Conservation (phyloP, 2,888 invertebrate genomes). For the Synanthedon tipuliformis region DNA sequence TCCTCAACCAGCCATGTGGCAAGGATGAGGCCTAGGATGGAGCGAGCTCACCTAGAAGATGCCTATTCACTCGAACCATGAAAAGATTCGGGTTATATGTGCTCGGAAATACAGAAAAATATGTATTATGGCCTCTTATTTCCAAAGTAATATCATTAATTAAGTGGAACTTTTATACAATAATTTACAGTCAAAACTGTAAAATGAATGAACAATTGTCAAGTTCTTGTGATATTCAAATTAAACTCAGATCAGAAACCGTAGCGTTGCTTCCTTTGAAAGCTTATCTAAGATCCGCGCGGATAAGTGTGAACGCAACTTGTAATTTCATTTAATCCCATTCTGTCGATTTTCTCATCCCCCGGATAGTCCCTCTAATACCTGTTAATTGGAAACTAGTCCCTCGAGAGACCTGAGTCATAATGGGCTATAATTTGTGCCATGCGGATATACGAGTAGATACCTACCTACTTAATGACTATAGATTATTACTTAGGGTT, state of each 20-base stretch:
- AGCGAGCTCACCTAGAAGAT: too few relatives aligned
- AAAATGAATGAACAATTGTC: too few relatives aligned
- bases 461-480: background rate
- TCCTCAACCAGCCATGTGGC: too few relatives aligned
- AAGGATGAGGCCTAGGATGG: too few relatives aligned
- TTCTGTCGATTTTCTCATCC: slow-evolving; percentile 30
- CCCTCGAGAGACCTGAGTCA: slow-evolving; percentile 10
- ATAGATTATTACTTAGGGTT: background rate
- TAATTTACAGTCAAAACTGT: too few relatives aligned
- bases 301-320: slow-evolving; percentile 25
- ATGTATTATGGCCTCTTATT: background rate
- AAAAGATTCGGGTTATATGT: too few relatives aligned
- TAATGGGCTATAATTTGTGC: slow-evolving; percentile 11
- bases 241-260: background rate
- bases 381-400: slow-evolving; percentile 40
- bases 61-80: too few relatives aligned
- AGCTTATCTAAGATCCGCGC: slow-evolving; percentile 26
- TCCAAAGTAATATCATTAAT: too few relatives aligned
- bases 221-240: background rate
- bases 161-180: too few relatives aligned
- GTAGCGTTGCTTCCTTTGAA: slow-evolving; percentile 14
- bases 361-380: slow-evolving; percentile 25
- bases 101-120: too few relatives aligned
- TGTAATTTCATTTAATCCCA: slow-evolving; percentile 37
- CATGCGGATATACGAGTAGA: background rate